These are phyloP conservation scores for Todus mexicanus DNA, from an alignment of 2,797 vertebrate species.

Conservation along the genomic window DNA sequence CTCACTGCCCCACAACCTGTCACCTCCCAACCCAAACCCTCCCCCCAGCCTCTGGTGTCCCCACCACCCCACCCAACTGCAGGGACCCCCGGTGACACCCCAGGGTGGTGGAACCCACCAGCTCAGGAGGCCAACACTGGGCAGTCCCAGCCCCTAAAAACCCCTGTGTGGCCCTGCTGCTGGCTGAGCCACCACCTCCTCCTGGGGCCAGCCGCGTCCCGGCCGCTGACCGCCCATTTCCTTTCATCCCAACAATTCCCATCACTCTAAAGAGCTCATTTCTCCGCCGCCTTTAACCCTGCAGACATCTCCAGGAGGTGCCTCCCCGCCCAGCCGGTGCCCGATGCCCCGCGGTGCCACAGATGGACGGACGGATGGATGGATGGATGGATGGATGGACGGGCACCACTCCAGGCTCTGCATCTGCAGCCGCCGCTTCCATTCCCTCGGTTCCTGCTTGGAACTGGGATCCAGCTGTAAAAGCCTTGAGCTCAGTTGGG, in stretches of 20 bases:
- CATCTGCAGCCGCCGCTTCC: background rate
- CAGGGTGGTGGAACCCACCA: fast-evolving
- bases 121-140: fast-evolving
- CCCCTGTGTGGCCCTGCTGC: fast-evolving
- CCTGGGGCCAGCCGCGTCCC: background rate
- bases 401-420: background rate
- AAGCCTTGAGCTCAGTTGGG: fast-evolving
- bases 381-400: no score
- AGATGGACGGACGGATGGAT: fast-evolving
- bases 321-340: background rate
- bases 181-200: background rate
- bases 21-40: background rate
- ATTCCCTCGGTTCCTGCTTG: fast-evolving
- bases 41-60: no score
- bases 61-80: fast-evolving
- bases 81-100: background rate
- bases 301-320: background rate
- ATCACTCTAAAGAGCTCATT: background rate
- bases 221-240: background rate
- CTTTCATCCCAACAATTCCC: background rate
- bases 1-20: background rate
- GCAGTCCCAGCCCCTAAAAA: background rate
- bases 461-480: background rate
- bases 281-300: background rate
- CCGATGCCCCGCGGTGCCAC: fast-evolving